A percentile compares a stretch with the other conserved stretches of the same genome.
phyloP scores from a whole-genome alignment of 2,888 invertebrate species.

The Drosophila imparisetae region DNA sequence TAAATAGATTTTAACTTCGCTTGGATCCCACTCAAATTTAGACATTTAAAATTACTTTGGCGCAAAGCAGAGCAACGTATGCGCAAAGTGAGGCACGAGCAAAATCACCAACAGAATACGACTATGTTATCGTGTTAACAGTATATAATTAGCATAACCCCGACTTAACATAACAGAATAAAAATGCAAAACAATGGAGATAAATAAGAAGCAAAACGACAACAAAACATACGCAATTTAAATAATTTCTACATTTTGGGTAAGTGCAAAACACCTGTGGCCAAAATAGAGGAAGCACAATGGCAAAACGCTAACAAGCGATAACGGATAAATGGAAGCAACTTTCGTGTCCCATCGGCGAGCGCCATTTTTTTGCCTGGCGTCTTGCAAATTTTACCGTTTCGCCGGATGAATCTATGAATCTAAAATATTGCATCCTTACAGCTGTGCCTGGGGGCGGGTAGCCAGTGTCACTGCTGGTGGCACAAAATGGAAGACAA shows the following conservation, averaged over 20 bases:
- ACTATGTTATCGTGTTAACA: conserved; percentile 31
- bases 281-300: neutral
- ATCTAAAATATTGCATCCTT: conserved; percentile 17
- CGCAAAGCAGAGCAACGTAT: conserved; percentile 7
- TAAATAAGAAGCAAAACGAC: conserved; percentile 40
- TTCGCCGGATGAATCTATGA: conserved; percentile 4
- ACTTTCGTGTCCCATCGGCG: conserved; percentile 31
- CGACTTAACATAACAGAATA: conserved; percentile 43
- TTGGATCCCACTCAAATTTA: neutral
- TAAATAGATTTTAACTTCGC: neutral
- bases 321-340: conserved; percentile 3
- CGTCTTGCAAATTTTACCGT: conserved; percentile 47
- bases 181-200: conserved; percentile 53
- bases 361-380: conserved; percentile 62
- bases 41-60: neutral
- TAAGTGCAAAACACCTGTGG: conserved; percentile 25
- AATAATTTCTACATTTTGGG: conserved; percentile 32
- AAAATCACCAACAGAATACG: conserved; percentile 5
- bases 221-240: conserved; percentile 42
- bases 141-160: conserved; percentile 23
- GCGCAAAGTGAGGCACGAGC: conserved; percentile 11
- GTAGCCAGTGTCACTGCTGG: conserved; percentile 33
- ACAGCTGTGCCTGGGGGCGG: conserved; percentile 32
- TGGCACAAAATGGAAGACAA: conserved; percentile 63
- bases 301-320: neutral